These are phyloP conservation scores for Caenorhabditis inopinata DNA, from an alignment of 1,140 invertebrate species.

Conservation along the genomic window DNA sequence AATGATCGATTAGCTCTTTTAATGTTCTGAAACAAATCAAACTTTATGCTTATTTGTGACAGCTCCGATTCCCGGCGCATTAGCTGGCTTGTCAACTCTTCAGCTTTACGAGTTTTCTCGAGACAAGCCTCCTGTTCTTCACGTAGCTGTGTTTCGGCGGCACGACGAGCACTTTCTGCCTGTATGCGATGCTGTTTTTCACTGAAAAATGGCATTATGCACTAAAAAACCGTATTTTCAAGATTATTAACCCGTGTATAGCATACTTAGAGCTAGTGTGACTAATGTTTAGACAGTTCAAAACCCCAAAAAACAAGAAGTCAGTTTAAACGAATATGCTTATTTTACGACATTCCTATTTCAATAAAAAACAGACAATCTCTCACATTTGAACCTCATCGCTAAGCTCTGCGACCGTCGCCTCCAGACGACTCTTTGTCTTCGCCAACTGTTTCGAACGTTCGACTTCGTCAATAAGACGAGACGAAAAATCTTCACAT, in stretches of 20 bases:
- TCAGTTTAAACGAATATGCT: too few species aligned
- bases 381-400: constrained; percentile 85
- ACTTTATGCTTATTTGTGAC: constrained; percentile 10
- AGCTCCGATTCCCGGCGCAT: constrained; percentile 21
- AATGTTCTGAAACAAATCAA: background rate
- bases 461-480: constrained; percentile 93
- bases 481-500: constrained; percentile 82
- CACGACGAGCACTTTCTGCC: background rate
- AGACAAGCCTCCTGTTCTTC: constrained; percentile 23
- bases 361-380: too few species aligned
- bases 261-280: too few species aligned
- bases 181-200: background rate
- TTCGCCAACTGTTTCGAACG: constrained; percentile 93
- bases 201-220: background rate
- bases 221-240: too few species aligned
- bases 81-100: constrained; percentile 31
- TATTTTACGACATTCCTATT: too few species aligned
- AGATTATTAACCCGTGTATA: too few species aligned
- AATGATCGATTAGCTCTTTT: background rate
- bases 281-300: too few species aligned
- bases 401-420: constrained; percentile 84
- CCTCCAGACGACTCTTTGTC: constrained; percentile 92
- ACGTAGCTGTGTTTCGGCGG: constrained; percentile 25
- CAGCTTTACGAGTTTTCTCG: constrained; percentile 20
- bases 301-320: too few species aligned